Evolutionary conservation across 2,888 invertebrate species (phyloP), one percentile per base, ranked within the genome.

Genomic region (Agriopis aurantiaria): DNA sequence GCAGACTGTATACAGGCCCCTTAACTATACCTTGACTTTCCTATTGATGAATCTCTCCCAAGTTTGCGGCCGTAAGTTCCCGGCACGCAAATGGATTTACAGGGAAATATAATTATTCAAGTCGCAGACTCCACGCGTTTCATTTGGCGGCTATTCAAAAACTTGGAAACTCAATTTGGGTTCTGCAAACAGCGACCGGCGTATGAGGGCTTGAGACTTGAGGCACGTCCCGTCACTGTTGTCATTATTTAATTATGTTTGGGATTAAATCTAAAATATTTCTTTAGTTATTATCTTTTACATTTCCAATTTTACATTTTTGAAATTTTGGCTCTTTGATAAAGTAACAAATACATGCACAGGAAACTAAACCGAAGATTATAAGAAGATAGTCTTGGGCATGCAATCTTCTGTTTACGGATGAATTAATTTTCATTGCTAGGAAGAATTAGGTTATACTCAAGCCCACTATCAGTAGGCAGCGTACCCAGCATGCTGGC

Each of bases 111-210:
- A 84, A 86, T 85, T 85, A 82, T 76, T 79, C 74, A 69, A 73
- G 67, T 62, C 60, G 60, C 64, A 74, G 73, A 80, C 80, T 71
- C 78, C 78, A 74, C 75, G 72, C 77, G 77, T 79, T 82, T 83
- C 82, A 83, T 85, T 83, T 81, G 78, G 79, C 76, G 78, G 77
- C 78, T 76, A 84, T 87, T 86, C 85, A 84, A 80, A 82, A 85
- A 86, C 74, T 85, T 85, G 69, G 67, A 53, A 83, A 84, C 82
- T 82, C 82, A 78, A 85, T 84, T 83, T 77, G 77, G 78, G 79
- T 77, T 80, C 77, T 67, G 69, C 76, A 79, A 79, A 78, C 78
- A 80, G 80, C 75, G 59, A 73, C 51, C 60, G 71, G 58, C 76
- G 69, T 64, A 67, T 43, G 56, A 64, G 11, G 64, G 45, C 43